Percentiles rank a stretch among this genome's conserved stretches.
These are phyloP conservation scores for Eupithecia pulchellata DNA, from an alignment of 2,888 invertebrate species.

Conservation along the genomic window DNA sequence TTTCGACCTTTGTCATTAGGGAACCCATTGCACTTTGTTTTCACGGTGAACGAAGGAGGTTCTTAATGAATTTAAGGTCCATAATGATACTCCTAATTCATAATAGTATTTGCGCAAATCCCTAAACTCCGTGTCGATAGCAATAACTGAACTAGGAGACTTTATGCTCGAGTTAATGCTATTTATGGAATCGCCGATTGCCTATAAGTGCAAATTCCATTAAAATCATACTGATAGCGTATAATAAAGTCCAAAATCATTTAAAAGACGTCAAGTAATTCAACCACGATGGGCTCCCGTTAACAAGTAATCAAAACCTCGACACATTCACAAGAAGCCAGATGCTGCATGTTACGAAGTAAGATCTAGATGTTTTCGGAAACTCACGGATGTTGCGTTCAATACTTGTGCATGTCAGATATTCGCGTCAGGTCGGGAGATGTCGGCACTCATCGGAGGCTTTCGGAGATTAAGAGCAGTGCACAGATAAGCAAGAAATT, in stretches of 20 bases:
- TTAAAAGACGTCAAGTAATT: constrained; percentile 22
- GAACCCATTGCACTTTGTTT: constrained; percentile 33
- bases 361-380: constrained; percentile 49
- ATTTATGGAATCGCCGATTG: neutral
- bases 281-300: constrained; percentile 31
- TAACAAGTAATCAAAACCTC: constrained; percentile 44
- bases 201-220: neutral
- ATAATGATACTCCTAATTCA: too few relatives aligned
- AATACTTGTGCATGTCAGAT: constrained; percentile 62
- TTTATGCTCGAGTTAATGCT: too few relatives aligned
- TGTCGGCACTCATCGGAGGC: constrained; percentile 40
- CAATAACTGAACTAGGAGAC: too few relatives aligned
- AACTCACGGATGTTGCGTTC: constrained; percentile 60
- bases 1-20: constrained; percentile 43
- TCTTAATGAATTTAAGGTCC: too few relatives aligned
- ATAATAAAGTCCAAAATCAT: constrained; percentile 11
- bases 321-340: constrained; percentile 30
- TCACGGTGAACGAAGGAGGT: neutral
- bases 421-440: constrained; percentile 27
- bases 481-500: constrained; percentile 6
- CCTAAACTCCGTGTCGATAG: too few relatives aligned
- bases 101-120: too few relatives aligned
- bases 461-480: constrained; percentile 29
- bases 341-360: constrained; percentile 9
- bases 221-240: neutral